phyloP scores from a whole-genome alignment of 1,140 invertebrate species.

The Nasonia giraulti region DNA sequence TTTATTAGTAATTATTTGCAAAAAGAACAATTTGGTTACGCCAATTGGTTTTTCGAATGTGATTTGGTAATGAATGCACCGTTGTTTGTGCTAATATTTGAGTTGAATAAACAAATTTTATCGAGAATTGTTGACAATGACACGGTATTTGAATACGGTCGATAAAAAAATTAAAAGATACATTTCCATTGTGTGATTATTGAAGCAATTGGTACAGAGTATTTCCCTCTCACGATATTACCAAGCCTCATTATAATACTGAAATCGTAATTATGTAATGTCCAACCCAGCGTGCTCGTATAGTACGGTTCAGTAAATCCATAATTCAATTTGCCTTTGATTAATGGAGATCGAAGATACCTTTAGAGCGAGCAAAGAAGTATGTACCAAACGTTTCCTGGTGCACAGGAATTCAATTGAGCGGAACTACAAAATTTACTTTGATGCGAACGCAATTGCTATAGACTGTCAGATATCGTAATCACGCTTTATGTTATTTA shows the following conservation, averaged over 20 bases:
- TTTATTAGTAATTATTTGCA: too few species aligned
- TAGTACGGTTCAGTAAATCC: neutral
- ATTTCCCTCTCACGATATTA: neutral
- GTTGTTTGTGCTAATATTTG: too few species aligned
- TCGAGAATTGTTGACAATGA: too few species aligned
- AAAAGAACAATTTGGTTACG: too few species aligned
- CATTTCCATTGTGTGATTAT: too few species aligned
- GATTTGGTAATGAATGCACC: too few species aligned
- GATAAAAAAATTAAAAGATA: too few species aligned
- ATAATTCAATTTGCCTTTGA: conserved; percentile 39
- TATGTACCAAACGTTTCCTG: neutral
- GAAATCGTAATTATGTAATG: neutral
- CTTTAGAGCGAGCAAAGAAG: neutral
- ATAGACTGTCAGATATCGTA: neutral
- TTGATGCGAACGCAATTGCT: neutral
- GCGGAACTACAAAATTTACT: neutral
- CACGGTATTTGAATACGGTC: too few species aligned
- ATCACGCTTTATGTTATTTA: neutral
- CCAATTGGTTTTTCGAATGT: too few species aligned
- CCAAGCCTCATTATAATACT: neutral
- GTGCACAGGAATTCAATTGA: neutral
- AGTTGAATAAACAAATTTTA: too few species aligned
- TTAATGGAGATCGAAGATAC: conserved; percentile 8
- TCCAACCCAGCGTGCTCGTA: neutral
- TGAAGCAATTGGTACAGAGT: too few species aligned